Base-by-base conservation (phyloP, 1,140 invertebrate genomes). In the Frieseomelitta varia region DNA sequence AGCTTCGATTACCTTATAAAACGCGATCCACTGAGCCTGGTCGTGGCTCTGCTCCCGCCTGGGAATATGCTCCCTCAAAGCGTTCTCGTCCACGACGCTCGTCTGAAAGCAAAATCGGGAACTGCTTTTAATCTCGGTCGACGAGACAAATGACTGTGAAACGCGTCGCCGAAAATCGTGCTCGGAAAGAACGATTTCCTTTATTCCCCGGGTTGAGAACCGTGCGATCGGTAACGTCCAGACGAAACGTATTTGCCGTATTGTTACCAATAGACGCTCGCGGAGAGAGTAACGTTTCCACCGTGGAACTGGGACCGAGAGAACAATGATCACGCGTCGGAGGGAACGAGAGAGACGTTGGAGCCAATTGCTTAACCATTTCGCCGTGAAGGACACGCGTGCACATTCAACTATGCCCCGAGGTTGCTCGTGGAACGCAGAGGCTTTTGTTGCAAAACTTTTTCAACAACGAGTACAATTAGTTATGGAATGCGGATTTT, bases 21-120 rank as follows among this genome's bases (percentile, higher is more conserved):
- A 96, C 86, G 96, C 95, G 74, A 96, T 95, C 96, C 96, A 97
- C 91, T 95, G 95, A 71, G 94, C 86, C 85, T 96, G 96, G 88
- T 96, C 95, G 93, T 96, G 95, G 85, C 85, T 95, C 95, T 74
- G 94, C 95, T 92, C 92, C 92, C 72, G 94, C 93, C 89, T 90
- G 78, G 95, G 96, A 67, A 95, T 91, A 86, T 95, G 93, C 73
- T 95, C 94, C 73, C 93, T 92, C 3, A 93, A 82, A 27, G 95
- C 91, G 39, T 90, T 88, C 58, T 93, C 91, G 72, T 93, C 91
- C 21, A 92, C 91, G 76, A 87, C 82, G 84, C 93, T 91, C 79
- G 84, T 90, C 93, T 93, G 88, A 76, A 92, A 90, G 72, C 61
- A 80, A 61, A 73, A 80, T 69, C 19, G 8, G 4, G 51, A 80